A percentile compares a stretch with the other conserved stretches of the same genome.
These are phyloP conservation scores for Cremastinae sp. DNA, from an alignment of 2,888 invertebrate genomes.

Conservation along the genomic window DNA sequence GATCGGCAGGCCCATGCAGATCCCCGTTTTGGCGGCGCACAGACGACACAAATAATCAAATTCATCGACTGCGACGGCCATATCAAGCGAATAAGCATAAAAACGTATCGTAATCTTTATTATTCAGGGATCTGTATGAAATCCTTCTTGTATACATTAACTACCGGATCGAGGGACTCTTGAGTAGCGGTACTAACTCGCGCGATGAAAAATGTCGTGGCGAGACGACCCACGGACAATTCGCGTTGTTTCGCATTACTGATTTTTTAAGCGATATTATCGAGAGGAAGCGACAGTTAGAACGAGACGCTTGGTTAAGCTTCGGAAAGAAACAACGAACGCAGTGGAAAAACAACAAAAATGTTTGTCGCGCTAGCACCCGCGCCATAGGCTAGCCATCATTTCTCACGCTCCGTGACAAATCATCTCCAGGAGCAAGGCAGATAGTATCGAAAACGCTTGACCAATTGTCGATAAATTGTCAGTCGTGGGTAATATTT, in stretches of 20 bases:
- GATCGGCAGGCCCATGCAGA: constrained; percentile 80
- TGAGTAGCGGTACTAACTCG: constrained; percentile 28
- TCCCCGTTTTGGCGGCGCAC: constrained; percentile 79
- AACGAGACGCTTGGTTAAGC: too few species aligned
- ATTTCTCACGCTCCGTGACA: constrained; percentile 33
- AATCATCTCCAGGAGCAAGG: constrained; percentile 4
- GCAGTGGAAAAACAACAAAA: neutral
- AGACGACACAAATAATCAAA: constrained; percentile 80
- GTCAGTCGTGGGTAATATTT: too few species aligned
- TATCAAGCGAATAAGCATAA: constrained; percentile 42
- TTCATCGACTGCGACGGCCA: constrained; percentile 74
- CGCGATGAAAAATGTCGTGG: constrained; percentile 36
- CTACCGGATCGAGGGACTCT: constrained; percentile 49
- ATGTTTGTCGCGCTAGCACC: neutral
- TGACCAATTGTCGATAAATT: too few species aligned
- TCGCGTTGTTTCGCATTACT: constrained; percentile 40
- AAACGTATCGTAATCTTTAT: constrained; percentile 4
- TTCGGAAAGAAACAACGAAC: constrained; percentile 7
- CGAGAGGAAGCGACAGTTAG: neutral
- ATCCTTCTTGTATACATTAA: neutral
- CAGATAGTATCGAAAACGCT: too few species aligned
- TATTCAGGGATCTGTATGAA: constrained; percentile 10
- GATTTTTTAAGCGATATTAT: neutral
- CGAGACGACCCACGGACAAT: constrained; percentile 18
- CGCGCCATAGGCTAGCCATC: constrained; percentile 38